phyloP scores from a whole-genome alignment of 2,888 invertebrate genomes.

The Drosophila quinaria region DNA sequence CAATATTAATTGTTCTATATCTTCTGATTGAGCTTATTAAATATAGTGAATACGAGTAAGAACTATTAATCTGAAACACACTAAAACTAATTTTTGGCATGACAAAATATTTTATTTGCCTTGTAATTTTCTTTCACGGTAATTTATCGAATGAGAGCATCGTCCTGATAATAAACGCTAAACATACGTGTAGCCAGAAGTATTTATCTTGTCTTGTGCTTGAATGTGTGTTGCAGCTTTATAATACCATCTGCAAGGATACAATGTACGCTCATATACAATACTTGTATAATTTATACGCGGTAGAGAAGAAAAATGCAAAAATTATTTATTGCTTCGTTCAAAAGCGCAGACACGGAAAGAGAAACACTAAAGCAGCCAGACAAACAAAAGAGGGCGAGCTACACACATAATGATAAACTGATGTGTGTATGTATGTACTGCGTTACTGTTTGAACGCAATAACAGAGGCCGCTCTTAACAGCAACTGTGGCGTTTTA shows the following conservation, averaged over 20 bases:
- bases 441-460: background rate
- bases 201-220: conserved; percentile 8
- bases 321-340: conserved; percentile 50
- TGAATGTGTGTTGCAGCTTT: conserved; percentile 1
- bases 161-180: background rate
- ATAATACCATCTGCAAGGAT: conserved; percentile 12
- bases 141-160: background rate
- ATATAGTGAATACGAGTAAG: too few species aligned
- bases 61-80: too few species aligned
- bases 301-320: conserved; percentile 25
- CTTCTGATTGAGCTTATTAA: too few species aligned
- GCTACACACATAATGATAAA: conserved; percentile 1
- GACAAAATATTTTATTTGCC: too few species aligned
- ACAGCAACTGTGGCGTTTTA: background rate
- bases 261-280: conserved; percentile 33
- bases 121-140: background rate
- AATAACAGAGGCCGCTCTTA: conserved; percentile 15
- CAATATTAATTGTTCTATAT: background rate
- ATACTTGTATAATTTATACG: conserved; percentile 30
- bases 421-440: background rate
- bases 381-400: conserved; percentile 19
- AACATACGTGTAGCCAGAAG: background rate
- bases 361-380: conserved; percentile 14
- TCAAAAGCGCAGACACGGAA: conserved; percentile 27
- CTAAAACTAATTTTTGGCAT: too few species aligned